phyloP scores from a whole-genome alignment of 2,113 vertebrate species.

The Euleptes europaea region DNA sequence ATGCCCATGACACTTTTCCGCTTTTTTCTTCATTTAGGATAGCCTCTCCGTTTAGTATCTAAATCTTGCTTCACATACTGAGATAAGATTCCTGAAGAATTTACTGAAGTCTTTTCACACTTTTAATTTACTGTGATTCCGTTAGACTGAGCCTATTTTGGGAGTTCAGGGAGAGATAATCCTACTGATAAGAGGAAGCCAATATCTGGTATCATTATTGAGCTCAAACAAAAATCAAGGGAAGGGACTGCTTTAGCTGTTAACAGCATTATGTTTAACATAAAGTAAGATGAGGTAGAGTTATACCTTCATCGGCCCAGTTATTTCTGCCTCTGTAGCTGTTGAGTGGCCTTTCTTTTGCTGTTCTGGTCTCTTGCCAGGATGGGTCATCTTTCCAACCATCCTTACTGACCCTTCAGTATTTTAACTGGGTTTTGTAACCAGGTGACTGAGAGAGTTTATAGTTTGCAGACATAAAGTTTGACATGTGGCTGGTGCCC shows the following conservation, averaged over 20 bases:
- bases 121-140: neutral
- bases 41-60: accelerated
- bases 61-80: neutral
- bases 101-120: neutral
- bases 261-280: neutral
- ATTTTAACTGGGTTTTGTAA: neutral
- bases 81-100: neutral
- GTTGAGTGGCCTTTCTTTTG: neutral
- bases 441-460: accelerated
- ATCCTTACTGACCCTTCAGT: neutral
- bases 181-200: neutral
- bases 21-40: neutral
- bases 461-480: neutral
- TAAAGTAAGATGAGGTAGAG: neutral
- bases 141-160: accelerated
- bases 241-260: neutral
- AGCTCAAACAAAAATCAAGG: neutral
- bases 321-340: neutral
- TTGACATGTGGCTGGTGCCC: neutral
- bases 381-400: neutral
- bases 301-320: neutral
- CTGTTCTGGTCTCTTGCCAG: neutral
- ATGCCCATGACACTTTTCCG: neutral
- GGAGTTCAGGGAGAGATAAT: neutral
- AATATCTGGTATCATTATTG: accelerated